phyloP scores from a whole-genome alignment of 2,888 invertebrate genomes.

The Cheilosia variabilis region DNA sequence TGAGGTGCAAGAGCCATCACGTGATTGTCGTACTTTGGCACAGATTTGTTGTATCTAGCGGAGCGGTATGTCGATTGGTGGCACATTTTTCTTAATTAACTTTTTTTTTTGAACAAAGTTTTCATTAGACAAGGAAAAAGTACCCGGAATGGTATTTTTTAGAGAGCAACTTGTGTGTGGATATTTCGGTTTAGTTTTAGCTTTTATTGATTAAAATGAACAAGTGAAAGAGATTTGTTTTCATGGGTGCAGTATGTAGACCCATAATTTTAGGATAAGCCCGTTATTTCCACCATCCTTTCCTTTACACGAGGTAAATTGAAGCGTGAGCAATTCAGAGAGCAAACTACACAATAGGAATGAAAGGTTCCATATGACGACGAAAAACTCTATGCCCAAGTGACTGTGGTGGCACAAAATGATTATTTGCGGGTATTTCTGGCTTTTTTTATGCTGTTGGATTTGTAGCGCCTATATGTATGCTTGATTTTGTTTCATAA shows the following conservation, averaged over 20 bases:
- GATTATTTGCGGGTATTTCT: too few species aligned
- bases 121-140: background rate
- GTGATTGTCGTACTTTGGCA: constrained; percentile 26
- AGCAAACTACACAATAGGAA: constrained; percentile 3
- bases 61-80: background rate
- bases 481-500: too few species aligned
- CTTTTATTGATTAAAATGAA: constrained; percentile 8
- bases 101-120: background rate
- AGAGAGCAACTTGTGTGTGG: background rate
- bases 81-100: too few species aligned
- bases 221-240: background rate
- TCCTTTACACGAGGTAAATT: constrained; percentile 19
- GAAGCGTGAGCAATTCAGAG: constrained; percentile 29
- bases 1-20: constrained; percentile 7
- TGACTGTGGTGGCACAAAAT: constrained; percentile 19
- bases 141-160: background rate
- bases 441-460: too few species aligned
- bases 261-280: constrained; percentile 18
- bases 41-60: background rate
- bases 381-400: constrained; percentile 16
- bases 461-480: too few species aligned
- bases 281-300: background rate
- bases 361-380: constrained; percentile 18
- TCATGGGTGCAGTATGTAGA: constrained; percentile 2
- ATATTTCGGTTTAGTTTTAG: constrained; percentile 6